Evolutionary conservation across 2,888 invertebrate species (phyloP).

Genomic region (Ennomos quercinarius): DNA sequence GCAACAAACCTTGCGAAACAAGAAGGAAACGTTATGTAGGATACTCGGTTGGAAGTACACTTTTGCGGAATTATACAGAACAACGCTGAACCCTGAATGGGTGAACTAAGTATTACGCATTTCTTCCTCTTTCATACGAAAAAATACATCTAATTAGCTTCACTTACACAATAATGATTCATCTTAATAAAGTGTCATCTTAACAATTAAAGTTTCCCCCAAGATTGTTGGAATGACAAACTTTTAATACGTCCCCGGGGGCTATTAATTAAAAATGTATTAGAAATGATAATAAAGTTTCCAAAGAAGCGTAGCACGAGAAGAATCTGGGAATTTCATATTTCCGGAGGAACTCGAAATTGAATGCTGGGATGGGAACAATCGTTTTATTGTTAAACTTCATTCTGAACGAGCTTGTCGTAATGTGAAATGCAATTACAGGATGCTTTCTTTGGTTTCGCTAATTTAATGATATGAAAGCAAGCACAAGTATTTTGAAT

Average conservation of each 20-base stretch:
- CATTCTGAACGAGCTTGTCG: slow-evolving; percentile 39
- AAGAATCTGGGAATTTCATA: slow-evolving; percentile 59
- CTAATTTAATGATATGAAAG: neutral
- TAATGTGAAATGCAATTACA: slow-evolving; percentile 10
- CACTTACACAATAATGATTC: slow-evolving; percentile 16
- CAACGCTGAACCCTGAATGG: slow-evolving; percentile 4
- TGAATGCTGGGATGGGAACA: slow-evolving; percentile 44
- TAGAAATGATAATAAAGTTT: slow-evolving; percentile 62
- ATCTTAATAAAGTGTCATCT: slow-evolving; percentile 26
- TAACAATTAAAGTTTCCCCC: slow-evolving; percentile 31
- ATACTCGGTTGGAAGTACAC: slow-evolving; percentile 13
- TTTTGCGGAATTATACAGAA: slow-evolving; percentile 20
- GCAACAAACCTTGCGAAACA: slow-evolving; percentile 37
- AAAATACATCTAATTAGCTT: slow-evolving; percentile 8
- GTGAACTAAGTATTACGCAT: slow-evolving; percentile 2
- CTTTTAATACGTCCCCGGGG: slow-evolving; percentile 57
- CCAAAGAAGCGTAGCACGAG: slow-evolving; percentile 40
- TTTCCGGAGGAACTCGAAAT: slow-evolving; percentile 56
- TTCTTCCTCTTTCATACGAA: neutral
- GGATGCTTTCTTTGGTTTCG: slow-evolving; percentile 3
- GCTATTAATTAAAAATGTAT: slow-evolving; percentile 68
- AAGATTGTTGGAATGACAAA: slow-evolving; percentile 53
- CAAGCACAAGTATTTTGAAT: no score
- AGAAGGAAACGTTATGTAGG: slow-evolving; percentile 24
- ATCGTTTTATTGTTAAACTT: slow-evolving; percentile 51